A percentile compares a stretch with the other conserved stretches of the same genome.
Evolutionary conservation across 2,113 vertebrate genomes (phyloP).

Genomic region (Proteles cristata): DNA sequence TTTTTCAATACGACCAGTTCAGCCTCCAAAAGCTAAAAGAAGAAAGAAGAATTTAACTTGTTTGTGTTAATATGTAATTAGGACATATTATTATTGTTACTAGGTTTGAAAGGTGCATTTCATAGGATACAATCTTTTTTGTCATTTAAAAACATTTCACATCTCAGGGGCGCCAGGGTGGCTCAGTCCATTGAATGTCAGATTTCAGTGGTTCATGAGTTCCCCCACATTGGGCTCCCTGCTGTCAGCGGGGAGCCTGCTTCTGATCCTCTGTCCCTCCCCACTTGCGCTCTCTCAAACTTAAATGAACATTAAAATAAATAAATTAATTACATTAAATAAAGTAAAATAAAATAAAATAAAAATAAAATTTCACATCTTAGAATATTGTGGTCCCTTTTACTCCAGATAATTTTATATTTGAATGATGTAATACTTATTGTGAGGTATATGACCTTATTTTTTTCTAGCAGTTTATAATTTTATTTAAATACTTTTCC

Average conservation of each 20-base stretch:
- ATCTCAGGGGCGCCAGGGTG: background rate
- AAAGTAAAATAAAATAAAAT: too few species aligned
- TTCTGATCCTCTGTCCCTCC: too few species aligned
- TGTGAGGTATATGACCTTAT: background rate
- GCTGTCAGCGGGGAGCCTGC: too few species aligned
- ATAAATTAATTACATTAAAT: too few species aligned
- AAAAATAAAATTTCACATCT: background rate
- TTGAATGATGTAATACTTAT: background rate
- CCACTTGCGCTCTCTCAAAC: too few species aligned
- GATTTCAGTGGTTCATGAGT: too few species aligned
- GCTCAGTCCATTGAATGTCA: too few species aligned
- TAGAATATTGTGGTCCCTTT: background rate
- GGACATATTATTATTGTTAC: background rate
- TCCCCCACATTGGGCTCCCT: too few species aligned
- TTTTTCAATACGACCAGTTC: background rate
- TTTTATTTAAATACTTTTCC: background rate
- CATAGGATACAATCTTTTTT: background rate
- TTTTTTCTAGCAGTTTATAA: background rate
- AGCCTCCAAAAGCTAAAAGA: background rate
- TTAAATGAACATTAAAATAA: too few species aligned
- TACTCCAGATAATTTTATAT: conserved; percentile 1
- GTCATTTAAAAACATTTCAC: background rate
- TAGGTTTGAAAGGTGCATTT: background rate
- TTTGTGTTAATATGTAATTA: background rate
- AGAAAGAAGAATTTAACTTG: background rate